Conservation (phyloP, 2,113 vertebrate genomes). For the Vicugna pacos region DNA sequence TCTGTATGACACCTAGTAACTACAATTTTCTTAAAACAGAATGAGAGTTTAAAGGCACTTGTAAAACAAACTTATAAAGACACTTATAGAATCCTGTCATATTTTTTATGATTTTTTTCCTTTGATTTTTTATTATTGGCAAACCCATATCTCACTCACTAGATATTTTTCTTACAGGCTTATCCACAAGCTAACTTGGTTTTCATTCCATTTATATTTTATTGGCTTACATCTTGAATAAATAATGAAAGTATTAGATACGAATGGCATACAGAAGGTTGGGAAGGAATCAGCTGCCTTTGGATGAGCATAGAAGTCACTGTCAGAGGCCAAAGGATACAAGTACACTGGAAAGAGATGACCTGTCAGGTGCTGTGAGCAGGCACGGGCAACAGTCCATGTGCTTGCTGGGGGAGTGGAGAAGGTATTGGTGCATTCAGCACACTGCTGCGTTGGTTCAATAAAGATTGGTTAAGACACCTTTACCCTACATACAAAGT, state of each 20-base stretch:
- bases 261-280: neutral
- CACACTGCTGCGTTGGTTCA: neutral
- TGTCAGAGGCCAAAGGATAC: neutral
- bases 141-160: neutral
- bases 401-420: too few species aligned
- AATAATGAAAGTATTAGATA: neutral
- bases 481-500: neutral
- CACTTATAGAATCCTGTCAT: neutral
- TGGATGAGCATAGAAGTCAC: neutral
- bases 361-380: neutral
- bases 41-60: neutral
- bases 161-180: neutral
- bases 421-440: neutral
- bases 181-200: neutral
- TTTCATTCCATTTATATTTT: neutral
- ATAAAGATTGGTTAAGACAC: neutral
- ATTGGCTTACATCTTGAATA: neutral
- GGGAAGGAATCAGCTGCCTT: neutral
- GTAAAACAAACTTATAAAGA: constrained; percentile 26
- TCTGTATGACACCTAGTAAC: neutral
- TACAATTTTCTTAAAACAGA: constrained; percentile 24
- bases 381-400: neutral
- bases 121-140: neutral
- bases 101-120: neutral
- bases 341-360: neutral